Conservation (phyloP, 2,888 invertebrate genomes). For the Gymnosoma rotundatum region DNA sequence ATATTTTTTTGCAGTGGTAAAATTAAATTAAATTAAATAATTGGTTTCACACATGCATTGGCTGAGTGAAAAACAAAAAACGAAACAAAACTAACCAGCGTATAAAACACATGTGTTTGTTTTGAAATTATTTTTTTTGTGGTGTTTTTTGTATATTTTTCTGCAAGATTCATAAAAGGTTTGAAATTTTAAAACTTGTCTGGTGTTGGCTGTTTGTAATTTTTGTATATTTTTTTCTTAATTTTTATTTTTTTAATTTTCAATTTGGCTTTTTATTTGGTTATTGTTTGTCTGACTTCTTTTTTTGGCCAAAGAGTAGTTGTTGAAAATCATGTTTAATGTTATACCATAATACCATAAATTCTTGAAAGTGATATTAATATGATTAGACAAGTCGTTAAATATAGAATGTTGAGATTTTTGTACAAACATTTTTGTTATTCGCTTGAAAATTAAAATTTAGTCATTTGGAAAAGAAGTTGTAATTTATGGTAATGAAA, state of each 20-base stretch:
- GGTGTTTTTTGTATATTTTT: constrained; percentile 46
- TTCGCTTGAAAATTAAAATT: constrained; percentile 15
- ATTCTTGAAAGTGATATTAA: constrained; percentile 64
- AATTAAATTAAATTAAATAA: constrained; percentile 68
- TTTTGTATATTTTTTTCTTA: not conserved
- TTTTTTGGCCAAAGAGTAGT: constrained; percentile 56
- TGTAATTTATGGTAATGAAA: constrained; percentile 25
- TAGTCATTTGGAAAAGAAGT: constrained; percentile 39
- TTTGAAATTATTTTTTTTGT: constrained; percentile 68
- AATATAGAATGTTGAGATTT: constrained; percentile 56
- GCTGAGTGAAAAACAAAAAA: not conserved
- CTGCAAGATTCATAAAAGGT: constrained; percentile 46
- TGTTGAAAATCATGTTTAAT: constrained; percentile 67
- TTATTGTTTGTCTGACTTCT: constrained; percentile 38
- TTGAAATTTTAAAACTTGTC: constrained; percentile 62
- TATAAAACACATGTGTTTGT: constrained; percentile 48
- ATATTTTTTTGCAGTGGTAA: constrained; percentile 21
- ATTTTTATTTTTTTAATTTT: not conserved
- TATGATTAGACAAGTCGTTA: constrained; percentile 61
- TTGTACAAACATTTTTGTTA: constrained; percentile 33
- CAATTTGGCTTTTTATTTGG: constrained; percentile 17
- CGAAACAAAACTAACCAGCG: constrained; percentile 28
- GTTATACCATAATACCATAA: constrained; percentile 60
- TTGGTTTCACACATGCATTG: constrained; percentile 69
- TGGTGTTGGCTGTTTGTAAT: not conserved